Conservation (phyloP, 2,888 invertebrate genomes). For the Rapana venosa region DNA sequence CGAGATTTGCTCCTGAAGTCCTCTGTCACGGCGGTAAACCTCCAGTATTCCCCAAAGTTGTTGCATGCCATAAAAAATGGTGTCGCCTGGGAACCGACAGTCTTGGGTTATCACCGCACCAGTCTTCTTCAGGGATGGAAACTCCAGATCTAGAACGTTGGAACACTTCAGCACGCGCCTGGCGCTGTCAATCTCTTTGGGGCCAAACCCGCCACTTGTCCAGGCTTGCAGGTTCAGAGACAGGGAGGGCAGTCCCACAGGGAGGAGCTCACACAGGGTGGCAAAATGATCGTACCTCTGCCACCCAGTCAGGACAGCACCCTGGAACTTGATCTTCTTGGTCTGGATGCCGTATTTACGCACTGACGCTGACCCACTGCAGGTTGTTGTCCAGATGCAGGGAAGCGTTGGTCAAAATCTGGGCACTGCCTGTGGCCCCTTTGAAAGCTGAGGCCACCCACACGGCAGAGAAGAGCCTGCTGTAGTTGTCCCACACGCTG, state of each 20-base stretch:
- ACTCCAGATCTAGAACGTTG: constrained; percentile 44
- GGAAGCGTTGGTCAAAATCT: constrained; percentile 84
- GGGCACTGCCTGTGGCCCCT: constrained; percentile 87
- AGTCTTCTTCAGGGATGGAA: constrained; percentile 38
- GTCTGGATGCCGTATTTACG: constrained; percentile 17
- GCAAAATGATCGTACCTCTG: constrained; percentile 78
- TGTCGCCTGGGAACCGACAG: constrained; percentile 80
- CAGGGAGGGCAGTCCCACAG: constrained; percentile 78
- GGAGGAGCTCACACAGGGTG: constrained; percentile 79
- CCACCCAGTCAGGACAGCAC: constrained; percentile 78
- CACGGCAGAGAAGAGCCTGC: constrained; percentile 73
- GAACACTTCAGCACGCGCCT: constrained; percentile 43
- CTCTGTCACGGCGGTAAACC: background rate
- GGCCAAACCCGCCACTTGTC: constrained; percentile 53
- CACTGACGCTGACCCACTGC: constrained; percentile 83
- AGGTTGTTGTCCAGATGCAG: constrained; percentile 86
- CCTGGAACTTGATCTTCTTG: constrained; percentile 67
- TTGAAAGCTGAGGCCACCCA: constrained; percentile 92
- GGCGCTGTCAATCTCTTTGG: constrained; percentile 20
- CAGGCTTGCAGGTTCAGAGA: constrained; percentile 64
- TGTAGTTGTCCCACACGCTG: constrained; percentile 80
- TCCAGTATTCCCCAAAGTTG: constrained; percentile 47
- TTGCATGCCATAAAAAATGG: constrained; percentile 73
- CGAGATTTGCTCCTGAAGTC: constrained; percentile 41
- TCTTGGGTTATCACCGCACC: constrained; percentile 45